These are phyloP conservation scores for Melikaiella ostensackeni DNA, from an alignment of 2,888 invertebrate genomes.

Conservation along the genomic window DNA sequence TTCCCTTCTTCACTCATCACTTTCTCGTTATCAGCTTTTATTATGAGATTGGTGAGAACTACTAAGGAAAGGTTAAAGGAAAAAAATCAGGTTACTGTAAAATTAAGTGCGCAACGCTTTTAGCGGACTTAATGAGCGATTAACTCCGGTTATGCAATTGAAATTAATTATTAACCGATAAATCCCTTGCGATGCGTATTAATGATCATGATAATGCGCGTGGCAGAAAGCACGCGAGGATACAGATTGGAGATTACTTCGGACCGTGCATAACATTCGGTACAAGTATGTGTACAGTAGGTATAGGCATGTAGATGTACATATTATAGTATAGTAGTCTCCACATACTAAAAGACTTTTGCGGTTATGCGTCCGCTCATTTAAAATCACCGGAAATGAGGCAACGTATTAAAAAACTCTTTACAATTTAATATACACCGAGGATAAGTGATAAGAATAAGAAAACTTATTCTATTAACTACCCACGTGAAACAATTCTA, in stretches of 20 bases:
- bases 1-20: neutral
- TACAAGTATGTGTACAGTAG: constrained; percentile 26
- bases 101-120: constrained; percentile 34
- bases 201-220: constrained; percentile 63
- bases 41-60: constrained; percentile 21
- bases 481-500: too few relatives aligned
- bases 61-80: constrained; percentile 16
- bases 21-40: neutral
- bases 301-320: neutral
- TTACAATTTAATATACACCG: neutral
- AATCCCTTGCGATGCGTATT: constrained; percentile 59
- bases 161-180: constrained; percentile 69
- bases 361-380: neutral
- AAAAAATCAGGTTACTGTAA: constrained; percentile 19
- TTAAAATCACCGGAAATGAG: constrained; percentile 3
- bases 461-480: neutral
- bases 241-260: constrained; percentile 64
- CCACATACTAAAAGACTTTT: neutral
- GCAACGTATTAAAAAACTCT: neutral
- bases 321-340: neutral
- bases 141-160: constrained; percentile 62
- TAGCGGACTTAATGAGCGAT: constrained; percentile 61
- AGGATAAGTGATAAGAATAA: neutral
- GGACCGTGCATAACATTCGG: constrained; percentile 38
- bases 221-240: constrained; percentile 62